These are phyloP conservation scores for Bujurquina vittata DNA, from an alignment of 2,113 vertebrate species.

Conservation along the genomic window DNA sequence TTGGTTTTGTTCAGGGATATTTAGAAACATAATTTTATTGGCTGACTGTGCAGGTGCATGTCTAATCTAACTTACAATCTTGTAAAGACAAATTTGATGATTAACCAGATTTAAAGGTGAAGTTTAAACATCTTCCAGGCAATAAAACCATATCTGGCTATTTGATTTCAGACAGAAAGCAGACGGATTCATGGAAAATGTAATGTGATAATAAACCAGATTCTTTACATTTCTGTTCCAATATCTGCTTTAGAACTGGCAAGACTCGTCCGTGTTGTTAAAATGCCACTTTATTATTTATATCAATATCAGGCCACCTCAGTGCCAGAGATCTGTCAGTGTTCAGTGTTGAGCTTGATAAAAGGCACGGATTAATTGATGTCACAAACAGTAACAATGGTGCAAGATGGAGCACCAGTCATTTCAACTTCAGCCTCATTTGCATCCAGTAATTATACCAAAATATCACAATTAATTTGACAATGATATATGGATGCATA, in stretches of 20 bases:
- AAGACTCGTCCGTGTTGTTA: constrained; percentile 1
- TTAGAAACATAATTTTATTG: neutral
- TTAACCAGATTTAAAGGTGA: neutral
- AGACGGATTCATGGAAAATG: neutral
- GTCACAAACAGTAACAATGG: constrained; percentile 36
- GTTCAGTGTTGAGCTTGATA: constrained; percentile 6
- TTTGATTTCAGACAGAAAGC: neutral
- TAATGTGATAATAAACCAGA: too few relatives aligned
- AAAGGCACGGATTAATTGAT: constrained; percentile 53
- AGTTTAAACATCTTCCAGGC: neutral
- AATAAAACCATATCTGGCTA: neutral
- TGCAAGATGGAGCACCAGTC: constrained; percentile 31
- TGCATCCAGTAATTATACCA: constrained; percentile 31
- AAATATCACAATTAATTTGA: constrained; percentile 40
- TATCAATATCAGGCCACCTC: neutral
- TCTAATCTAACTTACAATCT: neutral
- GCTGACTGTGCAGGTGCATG: neutral
- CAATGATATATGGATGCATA: constrained; percentile 34
- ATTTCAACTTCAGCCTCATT: constrained; percentile 36
- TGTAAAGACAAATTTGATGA: neutral
- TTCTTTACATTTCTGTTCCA: neutral
- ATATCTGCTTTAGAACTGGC: constrained; percentile 1
- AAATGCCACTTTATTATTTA: constrained; percentile 28
- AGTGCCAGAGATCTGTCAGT: constrained; percentile 27
- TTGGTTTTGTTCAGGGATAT: neutral